Conservation (phyloP, 2,797 vertebrate genomes). For the Channallabes apus region DNA sequence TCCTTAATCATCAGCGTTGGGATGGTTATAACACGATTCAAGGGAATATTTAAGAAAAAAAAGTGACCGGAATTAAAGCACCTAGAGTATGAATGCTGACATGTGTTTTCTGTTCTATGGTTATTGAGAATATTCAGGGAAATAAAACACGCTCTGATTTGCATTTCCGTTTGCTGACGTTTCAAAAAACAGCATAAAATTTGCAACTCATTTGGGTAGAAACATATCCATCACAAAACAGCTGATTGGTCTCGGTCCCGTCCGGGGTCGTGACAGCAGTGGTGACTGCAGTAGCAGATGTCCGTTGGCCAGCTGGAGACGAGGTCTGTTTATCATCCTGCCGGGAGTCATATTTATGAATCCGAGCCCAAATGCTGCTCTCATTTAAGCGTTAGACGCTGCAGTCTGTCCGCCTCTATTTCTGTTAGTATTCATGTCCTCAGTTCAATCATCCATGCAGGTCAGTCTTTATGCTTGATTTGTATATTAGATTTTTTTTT, state of each 20-base stretch:
- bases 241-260: constrained; percentile 25
- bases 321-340: constrained; percentile 42
- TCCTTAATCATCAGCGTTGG: neutral
- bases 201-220: neutral
- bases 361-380: constrained; percentile 43
- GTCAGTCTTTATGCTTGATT: constrained; percentile 58
- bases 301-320: constrained; percentile 48
- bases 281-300: constrained; percentile 47
- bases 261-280: constrained; percentile 31
- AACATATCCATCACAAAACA: constrained; percentile 16
- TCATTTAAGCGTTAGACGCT: neutral
- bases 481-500: constrained; percentile 47
- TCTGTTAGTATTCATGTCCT: constrained; percentile 47
- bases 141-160: neutral
- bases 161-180: neutral
- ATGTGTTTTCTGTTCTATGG: neutral
- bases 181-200: neutral
- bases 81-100: neutral
- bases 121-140: neutral
- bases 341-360: constrained; percentile 60
- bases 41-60: neutral
- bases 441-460: constrained; percentile 59
- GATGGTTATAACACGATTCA: neutral
- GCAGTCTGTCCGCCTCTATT: neutral
- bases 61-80: neutral